These are phyloP conservation scores for Epinotia nisella DNA, from an alignment of 2,888 invertebrate species.

Conservation along the genomic window DNA sequence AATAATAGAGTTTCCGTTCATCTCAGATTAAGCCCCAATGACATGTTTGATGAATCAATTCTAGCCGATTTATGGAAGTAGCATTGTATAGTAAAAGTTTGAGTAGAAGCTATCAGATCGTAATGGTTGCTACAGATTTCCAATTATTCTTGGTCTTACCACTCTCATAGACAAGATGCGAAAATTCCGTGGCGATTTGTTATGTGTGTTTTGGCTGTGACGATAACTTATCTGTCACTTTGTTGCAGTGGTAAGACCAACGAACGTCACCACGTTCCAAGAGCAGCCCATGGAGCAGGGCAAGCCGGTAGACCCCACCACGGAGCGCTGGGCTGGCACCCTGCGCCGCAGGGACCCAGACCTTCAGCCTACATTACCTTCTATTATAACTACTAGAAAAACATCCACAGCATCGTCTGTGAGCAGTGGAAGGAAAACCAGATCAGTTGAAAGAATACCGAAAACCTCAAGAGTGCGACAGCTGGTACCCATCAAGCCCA, in stretches of 20 bases:
- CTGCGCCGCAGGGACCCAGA: conserved; percentile 87
- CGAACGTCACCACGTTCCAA: conserved; percentile 62
- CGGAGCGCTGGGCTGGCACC: conserved; percentile 89
- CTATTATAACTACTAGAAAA: conserved; percentile 80
- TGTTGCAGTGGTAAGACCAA: conserved; percentile 76
- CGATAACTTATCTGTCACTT: conserved; percentile 18
- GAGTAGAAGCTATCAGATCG: too few species aligned
- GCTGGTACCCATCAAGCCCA: conserved; percentile 71
- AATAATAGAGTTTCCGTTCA: too few species aligned
- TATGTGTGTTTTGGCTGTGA: conserved; percentile 7
- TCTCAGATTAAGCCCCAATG: too few species aligned
- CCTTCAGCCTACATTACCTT: conserved; percentile 86
- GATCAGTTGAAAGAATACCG: conserved; percentile 77
- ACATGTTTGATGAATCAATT: too few species aligned
- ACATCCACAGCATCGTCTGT: conserved; percentile 80
- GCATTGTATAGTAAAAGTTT: too few species aligned
- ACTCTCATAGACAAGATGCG: conserved; percentile 20
- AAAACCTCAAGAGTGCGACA: conserved; percentile 61
- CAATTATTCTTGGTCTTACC: conserved; percentile 15
- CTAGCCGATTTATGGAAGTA: too few species aligned
- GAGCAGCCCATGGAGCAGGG: conserved; percentile 61
- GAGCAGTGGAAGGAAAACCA: conserved; percentile 71
- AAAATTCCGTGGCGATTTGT: conserved; percentile 1
- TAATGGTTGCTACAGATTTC: too few species aligned
- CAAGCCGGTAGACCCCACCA: conserved; percentile 75